phyloP scores from a whole-genome alignment of 1,140 invertebrate species.

The Chlorops oryzae region DNA sequence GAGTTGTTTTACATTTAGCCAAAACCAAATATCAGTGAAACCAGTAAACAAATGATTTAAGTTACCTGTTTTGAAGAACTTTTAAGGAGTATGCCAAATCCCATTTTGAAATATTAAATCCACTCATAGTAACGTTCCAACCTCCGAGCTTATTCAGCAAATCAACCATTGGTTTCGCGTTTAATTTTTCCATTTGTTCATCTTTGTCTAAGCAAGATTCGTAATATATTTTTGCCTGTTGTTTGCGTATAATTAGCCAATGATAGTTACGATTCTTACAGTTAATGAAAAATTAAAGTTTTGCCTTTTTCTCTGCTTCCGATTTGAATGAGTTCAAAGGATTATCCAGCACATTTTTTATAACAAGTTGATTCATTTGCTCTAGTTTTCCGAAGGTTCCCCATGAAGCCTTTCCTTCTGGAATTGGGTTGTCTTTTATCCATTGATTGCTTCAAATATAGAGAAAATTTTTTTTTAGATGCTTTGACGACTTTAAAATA shows the following conservation, averaged over 20 bases:
- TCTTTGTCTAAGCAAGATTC: conserved; percentile 89
- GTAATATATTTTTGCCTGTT: conserved; percentile 87
- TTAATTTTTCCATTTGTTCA: conserved; percentile 79
- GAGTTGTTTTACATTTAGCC: too few relatives aligned
- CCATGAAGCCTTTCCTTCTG: conserved; percentile 88
- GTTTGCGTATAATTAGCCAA: too few relatives aligned
- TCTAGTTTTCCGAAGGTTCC: conserved; percentile 91
- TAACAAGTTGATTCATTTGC: conserved; percentile 86
- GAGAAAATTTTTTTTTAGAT: not conserved
- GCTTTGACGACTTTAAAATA: not conserved
- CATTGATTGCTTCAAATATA: conserved; percentile 62
- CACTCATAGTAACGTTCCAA: conserved; percentile 62
- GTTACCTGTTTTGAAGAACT: conserved; percentile 67
- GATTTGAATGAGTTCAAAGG: conserved; percentile 59
- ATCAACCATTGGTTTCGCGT: conserved; percentile 71
- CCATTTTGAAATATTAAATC: conserved; percentile 62
- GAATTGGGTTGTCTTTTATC: conserved; percentile 86
- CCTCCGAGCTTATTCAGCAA: conserved; percentile 68
- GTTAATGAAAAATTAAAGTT: too few relatives aligned
- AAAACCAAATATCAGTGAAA: too few relatives aligned
- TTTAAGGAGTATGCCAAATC: conserved; percentile 71
- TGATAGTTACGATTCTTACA: too few relatives aligned
- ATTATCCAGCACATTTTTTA: conserved; percentile 79
- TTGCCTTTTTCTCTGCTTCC: conserved; percentile 80
- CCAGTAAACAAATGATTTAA: not conserved